A percentile compares a stretch with the other conserved stretches of the same genome.
These are phyloP conservation scores for Apantesis nais DNA, from an alignment of 2,888 invertebrate species.

Conservation along the genomic window DNA sequence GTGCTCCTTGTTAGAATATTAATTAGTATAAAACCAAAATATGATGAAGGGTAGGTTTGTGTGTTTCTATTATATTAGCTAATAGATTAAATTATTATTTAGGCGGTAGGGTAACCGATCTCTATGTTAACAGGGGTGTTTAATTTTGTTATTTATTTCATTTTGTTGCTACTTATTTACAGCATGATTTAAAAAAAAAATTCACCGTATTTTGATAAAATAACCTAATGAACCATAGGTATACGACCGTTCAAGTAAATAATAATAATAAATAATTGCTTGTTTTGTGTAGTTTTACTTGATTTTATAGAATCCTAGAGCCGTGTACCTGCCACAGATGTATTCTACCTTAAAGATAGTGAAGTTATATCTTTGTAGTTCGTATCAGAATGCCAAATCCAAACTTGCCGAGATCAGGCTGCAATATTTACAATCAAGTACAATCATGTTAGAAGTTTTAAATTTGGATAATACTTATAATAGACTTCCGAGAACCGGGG, in stretches of 20 bases:
- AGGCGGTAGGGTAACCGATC: not conserved
- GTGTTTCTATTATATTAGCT: not conserved
- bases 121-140: not conserved
- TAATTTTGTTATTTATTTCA: not conserved
- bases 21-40: slow-evolving; percentile 1
- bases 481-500: too few species aligned
- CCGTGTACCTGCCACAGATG: not conserved
- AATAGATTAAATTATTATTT: not conserved
- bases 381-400: not conserved
- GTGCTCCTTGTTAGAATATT: not conserved
- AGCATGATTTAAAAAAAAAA: not conserved
- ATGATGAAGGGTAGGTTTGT: not conserved
- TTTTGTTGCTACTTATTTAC: not conserved
- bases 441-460: not conserved
- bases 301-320: not conserved
- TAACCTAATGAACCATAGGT: too few species aligned
- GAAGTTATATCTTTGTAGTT: not conserved
- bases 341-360: not conserved
- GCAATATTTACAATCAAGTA: too few species aligned
- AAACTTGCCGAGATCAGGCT: not conserved
- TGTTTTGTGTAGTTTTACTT: too few species aligned
- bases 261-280: not conserved
- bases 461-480: not conserved
- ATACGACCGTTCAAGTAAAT: not conserved
- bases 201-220: not conserved